Conservation (phyloP, 2,797 vertebrate genomes). For the Lindbergichthys nudifrons region DNA sequence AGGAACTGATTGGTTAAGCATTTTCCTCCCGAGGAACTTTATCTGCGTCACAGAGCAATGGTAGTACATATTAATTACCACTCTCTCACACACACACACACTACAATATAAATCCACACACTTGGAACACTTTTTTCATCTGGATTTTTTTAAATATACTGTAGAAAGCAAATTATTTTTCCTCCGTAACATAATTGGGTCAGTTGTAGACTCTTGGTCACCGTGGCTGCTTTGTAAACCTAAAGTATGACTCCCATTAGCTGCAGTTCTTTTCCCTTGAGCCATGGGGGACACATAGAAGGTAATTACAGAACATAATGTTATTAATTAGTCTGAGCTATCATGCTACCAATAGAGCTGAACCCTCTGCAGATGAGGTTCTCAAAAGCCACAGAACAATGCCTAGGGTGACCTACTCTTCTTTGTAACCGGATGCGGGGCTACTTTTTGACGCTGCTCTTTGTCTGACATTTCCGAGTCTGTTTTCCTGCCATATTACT, state of each 20-base stretch:
- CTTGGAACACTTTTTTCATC: slow-evolving; percentile 28
- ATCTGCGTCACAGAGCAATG: slow-evolving; percentile 56
- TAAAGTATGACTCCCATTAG: slow-evolving; percentile 76
- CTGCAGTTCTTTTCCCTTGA: slow-evolving; percentile 66
- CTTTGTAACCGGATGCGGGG: slow-evolving; percentile 45
- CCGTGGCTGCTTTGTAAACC: slow-evolving; percentile 66
- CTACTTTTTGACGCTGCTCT: slow-evolving; percentile 31
- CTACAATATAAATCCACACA: slow-evolving; percentile 34
- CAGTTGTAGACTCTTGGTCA: slow-evolving; percentile 59
- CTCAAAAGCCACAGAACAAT: slow-evolving; percentile 34
- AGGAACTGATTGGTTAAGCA: slow-evolving; percentile 70
- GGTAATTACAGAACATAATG: slow-evolving; percentile 84
- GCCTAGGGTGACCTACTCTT: slow-evolving; percentile 65
- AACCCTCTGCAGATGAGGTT: slow-evolving; percentile 64
- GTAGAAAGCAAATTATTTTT: not conserved
- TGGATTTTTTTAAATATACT: not conserved
- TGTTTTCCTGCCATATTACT: slow-evolving; percentile 22
- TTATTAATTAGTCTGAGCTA: slow-evolving; percentile 80
- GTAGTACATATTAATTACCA: slow-evolving; percentile 63
- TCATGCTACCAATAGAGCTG: slow-evolving; percentile 54
- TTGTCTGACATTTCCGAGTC: slow-evolving; percentile 22
- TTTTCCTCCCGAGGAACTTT: slow-evolving; percentile 69
- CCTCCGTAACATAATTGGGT: slow-evolving; percentile 65
- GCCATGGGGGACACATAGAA: slow-evolving; percentile 72
- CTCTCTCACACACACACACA: not conserved